Base-by-base conservation (phyloP, 2,113 vertebrate genomes). In the Rhabdomys dilectus region DNA sequence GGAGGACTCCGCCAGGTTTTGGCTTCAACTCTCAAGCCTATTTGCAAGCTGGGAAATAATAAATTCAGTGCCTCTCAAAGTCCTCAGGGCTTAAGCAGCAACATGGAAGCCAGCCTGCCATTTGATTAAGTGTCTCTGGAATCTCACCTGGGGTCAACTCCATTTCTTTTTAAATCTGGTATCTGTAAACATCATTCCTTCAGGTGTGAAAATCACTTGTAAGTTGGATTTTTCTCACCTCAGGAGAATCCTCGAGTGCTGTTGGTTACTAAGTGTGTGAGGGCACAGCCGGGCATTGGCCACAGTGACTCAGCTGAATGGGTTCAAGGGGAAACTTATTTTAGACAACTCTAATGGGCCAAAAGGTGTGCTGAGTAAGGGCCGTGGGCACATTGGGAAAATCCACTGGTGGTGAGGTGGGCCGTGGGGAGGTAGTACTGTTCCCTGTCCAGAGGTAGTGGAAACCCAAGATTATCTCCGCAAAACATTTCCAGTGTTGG, bases 291-390 rank as follows among this genome's bases (percentile, higher is more conserved):
- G 11, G 56, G 73, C 39, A 45, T 10, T 76, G 17, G 58, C 89
- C 17, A 16, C 29, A 0, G 0, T 17, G 10, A 29, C 64, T 75
- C 29, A 29, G 82, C 16, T 19, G 19, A 60, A 76, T 36, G 13
- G 12, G 81, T 19, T 48, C 73, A 45, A 12, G 66, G 86, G 56
- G 76, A n/a, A 39, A 45, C 5, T 45, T 42, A 76, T 29, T 75
- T 73, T 31, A 60, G 70, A 75, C 42, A 42, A 48, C 39, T 72
- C 48, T 31, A 42, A 45, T 85, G 29, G 62, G 62, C 84, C 62
- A 86, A 45, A 72, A 51, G 51, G n/a, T 0, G 0, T 0, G 0
- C 0, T 0, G 73, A 31, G 5, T 0, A 9, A 4, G 60, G 76
- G 29, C 72, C 0, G 15, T 34, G 29, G 36, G 75, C 22, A 26